Conservation (phyloP, 1,140 invertebrate genomes). For the Trachymyrmex cornetzi region DNA sequence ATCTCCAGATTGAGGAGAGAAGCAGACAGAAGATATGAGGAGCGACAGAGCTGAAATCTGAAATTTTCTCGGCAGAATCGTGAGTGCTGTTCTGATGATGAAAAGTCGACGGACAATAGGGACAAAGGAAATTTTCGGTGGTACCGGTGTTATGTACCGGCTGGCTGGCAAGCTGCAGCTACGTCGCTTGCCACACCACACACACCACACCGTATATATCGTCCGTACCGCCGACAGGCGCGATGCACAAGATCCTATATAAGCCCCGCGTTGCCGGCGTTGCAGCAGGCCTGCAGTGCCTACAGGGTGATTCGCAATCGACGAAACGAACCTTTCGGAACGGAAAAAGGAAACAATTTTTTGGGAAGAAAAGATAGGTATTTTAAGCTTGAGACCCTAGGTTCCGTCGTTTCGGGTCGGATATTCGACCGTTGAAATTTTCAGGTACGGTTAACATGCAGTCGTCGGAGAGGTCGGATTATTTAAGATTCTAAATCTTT, state of each 20-base stretch:
- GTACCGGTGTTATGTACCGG: conserved; percentile 63
- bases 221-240: conserved; percentile 14
- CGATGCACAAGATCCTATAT: conserved; percentile 64
- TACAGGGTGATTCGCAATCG: conserved; percentile 32
- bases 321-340: neutral
- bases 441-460: neutral
- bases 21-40: conserved; percentile 31
- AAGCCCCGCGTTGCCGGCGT: too few species aligned
- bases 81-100: conserved; percentile 66
- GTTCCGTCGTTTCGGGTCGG: too few species aligned
- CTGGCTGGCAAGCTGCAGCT: conserved; percentile 71
- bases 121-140: conserved; percentile 83
- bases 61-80: conserved; percentile 76
- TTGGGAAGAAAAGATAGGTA: neutral
- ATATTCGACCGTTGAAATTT: neutral
- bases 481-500: neutral
- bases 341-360: conserved; percentile 4
- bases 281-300: conserved; percentile 3
- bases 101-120: conserved; percentile 82
- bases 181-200: conserved; percentile 27
- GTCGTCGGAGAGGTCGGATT: neutral
- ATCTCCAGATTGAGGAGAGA: neutral
- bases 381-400: neutral
- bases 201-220: neutral
- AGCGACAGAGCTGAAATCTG: conserved; percentile 39